phyloP scores from a whole-genome alignment of 1,140 invertebrate species.

The Aphaenogaster ashmeadi region DNA sequence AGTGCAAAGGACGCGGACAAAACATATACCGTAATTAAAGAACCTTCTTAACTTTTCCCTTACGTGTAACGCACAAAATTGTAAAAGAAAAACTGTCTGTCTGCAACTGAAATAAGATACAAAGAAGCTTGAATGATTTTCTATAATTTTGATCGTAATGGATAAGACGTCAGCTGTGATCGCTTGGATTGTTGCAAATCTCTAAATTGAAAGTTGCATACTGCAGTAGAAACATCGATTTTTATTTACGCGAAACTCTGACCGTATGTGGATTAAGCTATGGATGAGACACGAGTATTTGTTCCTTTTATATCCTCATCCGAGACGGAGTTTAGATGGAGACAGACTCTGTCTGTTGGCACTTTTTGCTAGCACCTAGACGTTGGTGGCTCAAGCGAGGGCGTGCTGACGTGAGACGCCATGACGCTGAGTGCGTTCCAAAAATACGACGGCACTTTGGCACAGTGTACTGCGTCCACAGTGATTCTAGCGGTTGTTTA shows the following conservation, averaged over 20 bases:
- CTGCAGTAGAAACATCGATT: not conserved
- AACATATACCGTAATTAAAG: not conserved
- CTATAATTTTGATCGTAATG: not conserved
- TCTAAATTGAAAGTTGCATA: not conserved
- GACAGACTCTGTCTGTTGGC: conserved; percentile 49
- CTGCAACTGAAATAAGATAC: not conserved
- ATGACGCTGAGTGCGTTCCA: conserved; percentile 81
- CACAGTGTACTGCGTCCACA: conserved; percentile 71
- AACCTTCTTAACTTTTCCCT: not conserved
- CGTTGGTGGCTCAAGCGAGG: conserved; percentile 73
- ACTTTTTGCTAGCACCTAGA: conserved; percentile 68
- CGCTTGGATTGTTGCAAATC: conserved; percentile 1
- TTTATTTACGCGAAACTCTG: not conserved
- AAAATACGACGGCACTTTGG: conserved; percentile 83
- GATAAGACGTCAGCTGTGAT: not conserved
- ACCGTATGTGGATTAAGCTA: not conserved
- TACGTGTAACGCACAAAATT: not conserved
- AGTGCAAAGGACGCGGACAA: conserved; percentile 32
- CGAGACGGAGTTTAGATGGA: not conserved
- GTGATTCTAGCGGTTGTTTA: conserved; percentile 83
- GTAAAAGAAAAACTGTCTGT: not conserved
- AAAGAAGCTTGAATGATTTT: not conserved
- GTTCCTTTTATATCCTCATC: conserved; percentile 24
- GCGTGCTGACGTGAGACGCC: conserved; percentile 80
- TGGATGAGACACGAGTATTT: conserved; percentile 7